Conservation (phyloP, 2,797 vertebrate genomes). For the Clamator glandarius region DNA sequence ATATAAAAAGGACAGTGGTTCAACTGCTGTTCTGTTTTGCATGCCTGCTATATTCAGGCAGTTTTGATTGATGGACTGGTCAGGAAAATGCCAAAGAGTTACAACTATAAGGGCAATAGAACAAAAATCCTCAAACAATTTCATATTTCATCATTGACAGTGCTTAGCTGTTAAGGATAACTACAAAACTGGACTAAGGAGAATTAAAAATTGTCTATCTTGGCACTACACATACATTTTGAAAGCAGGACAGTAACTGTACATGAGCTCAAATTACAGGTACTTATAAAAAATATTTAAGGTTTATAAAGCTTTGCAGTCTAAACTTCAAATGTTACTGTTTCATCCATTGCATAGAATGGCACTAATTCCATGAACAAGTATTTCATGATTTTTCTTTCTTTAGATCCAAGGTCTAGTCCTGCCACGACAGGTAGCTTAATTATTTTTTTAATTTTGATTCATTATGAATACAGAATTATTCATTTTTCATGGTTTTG, state of each 20-base stretch:
- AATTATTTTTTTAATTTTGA: not conserved
- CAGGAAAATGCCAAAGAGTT: not conserved
- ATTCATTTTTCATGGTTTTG: fast-evolving
- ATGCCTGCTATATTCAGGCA: not conserved
- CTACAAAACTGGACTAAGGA: not conserved
- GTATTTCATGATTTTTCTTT: not conserved
- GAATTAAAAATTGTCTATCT: not conserved
- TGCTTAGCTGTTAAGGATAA: not conserved
- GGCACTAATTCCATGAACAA: not conserved
- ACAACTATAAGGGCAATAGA: not conserved
- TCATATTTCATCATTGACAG: not conserved
- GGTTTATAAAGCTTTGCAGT: not conserved
- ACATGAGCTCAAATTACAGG: not conserved
- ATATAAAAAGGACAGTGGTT: not conserved
- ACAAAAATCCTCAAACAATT: not conserved
- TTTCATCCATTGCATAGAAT: not conserved
- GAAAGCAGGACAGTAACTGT: not conserved
- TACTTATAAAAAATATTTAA: not conserved
- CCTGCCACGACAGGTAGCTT: not conserved
- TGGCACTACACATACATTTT: not conserved
- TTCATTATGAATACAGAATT: not conserved
- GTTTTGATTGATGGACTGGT: not conserved
- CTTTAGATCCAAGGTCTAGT: not conserved
- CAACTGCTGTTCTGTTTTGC: not conserved
- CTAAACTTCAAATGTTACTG: not conserved